A percentile compares a stretch with the other conserved stretches of the same genome.
Conservation (phyloP, 2,113 vertebrate genomes). For the Tragelaphus scriptus region DNA sequence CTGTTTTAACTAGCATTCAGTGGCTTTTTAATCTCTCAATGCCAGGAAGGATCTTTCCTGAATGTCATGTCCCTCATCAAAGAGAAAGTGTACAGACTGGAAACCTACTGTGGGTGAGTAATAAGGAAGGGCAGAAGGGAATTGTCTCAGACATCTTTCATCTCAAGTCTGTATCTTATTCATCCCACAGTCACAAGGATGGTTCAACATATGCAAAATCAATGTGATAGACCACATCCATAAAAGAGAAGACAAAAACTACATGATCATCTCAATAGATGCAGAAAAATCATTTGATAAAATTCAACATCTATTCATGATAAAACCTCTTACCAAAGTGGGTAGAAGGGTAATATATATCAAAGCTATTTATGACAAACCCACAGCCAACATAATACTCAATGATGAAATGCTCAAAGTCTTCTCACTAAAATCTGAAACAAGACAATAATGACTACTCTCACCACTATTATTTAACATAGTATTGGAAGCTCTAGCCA, state of each 20-base stretch:
- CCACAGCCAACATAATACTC: neutral
- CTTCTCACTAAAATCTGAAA: neutral
- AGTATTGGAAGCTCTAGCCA: neutral
- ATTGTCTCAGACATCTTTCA: neutral
- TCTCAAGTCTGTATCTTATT: neutral
- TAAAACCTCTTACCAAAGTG: neutral
- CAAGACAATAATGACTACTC: neutral
- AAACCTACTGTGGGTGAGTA: neutral
- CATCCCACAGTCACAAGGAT: neutral
- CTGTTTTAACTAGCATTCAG: neutral
- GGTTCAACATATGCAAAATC: neutral
- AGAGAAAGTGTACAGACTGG: neutral
- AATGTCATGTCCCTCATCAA: neutral
- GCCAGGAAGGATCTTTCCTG: neutral
- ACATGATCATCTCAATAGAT: neutral
- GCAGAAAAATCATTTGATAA: neutral
- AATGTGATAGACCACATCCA: neutral
- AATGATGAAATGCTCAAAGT: neutral
- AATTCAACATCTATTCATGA: neutral
- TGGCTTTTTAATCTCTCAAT: neutral
- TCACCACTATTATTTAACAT: neutral
- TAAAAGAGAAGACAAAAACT: neutral
- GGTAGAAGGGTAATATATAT: neutral
- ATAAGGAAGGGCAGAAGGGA: neutral
- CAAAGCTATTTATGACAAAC: neutral